Percentiles rank a stretch among this genome's conserved stretches.
These are phyloP conservation scores for Seira musarum DNA, from an alignment of 2,888 invertebrate species.

Conservation along the genomic window DNA sequence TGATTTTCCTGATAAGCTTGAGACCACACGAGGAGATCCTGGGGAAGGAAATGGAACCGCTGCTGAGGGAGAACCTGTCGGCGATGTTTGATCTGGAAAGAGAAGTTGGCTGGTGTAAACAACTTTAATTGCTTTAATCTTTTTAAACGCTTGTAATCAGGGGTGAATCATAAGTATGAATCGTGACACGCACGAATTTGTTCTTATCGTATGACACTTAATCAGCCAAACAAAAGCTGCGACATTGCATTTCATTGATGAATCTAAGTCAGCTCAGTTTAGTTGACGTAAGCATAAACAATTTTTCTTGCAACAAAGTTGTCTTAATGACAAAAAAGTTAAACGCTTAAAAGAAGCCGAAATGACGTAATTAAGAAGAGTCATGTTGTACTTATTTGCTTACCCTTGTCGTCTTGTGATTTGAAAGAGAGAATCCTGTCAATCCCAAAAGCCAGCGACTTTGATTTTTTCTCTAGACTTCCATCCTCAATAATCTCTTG, in stretches of 20 bases:
- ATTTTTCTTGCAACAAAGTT: not conserved
- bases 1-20: conserved; percentile 39
- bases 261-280: too few species aligned
- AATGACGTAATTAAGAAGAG: too few species aligned
- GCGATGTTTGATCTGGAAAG: conserved; percentile 41
- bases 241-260: too few species aligned
- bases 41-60: not conserved
- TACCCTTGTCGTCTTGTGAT: conserved; percentile 38
- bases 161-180: too few species aligned
- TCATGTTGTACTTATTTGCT: too few species aligned
- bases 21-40: conserved; percentile 46
- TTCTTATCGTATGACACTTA: too few species aligned
- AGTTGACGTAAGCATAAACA: not conserved
- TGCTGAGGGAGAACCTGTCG: conserved; percentile 29
- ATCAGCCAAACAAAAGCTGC: too few species aligned
- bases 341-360: too few species aligned
- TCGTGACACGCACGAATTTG: too few species aligned
- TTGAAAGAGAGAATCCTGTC: conserved; percentile 63
- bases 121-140: too few species aligned
- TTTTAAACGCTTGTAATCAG: too few species aligned
- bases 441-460: conserved; percentile 65
- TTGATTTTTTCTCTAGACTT: conserved; percentile 22
- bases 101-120: not conserved
- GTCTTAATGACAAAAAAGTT: too few species aligned
- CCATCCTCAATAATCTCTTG: not conserved